Conservation (phyloP, 2,113 vertebrate species). For the Ctenomys sociabilis region DNA sequence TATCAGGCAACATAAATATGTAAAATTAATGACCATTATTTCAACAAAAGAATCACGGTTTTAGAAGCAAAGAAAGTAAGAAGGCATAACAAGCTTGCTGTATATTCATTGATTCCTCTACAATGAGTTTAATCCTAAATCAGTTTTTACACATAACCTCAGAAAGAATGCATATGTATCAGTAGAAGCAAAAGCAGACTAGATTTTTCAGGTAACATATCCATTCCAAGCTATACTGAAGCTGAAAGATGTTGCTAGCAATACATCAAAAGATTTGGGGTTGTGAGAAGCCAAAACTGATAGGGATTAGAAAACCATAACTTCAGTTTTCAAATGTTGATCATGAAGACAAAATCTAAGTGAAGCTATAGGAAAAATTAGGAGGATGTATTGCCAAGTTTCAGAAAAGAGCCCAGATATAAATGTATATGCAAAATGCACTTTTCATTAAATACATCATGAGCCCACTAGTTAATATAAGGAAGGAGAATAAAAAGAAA, state of each 20-base stretch:
- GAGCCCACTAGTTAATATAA: not conserved
- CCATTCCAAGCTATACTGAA: not conserved
- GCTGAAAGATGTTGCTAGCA: not conserved
- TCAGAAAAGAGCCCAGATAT: not conserved
- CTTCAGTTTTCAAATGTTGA: not conserved
- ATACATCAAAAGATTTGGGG: not conserved
- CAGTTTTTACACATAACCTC: not conserved
- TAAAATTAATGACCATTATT: not conserved
- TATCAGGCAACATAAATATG: not conserved
- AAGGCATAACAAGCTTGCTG: not conserved
- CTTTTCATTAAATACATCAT: not conserved
- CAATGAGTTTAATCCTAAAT: not conserved
- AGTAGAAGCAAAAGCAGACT: not conserved
- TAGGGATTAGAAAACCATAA: not conserved
- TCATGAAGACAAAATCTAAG: not conserved
- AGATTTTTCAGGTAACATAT: not conserved
- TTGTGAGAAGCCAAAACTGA: not conserved
- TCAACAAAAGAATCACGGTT: not conserved
- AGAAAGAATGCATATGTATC: not conserved
- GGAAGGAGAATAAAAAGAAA: not conserved
- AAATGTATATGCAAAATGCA: not conserved
- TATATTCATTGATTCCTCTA: not conserved
- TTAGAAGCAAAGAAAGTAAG: not conserved
- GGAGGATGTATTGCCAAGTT: rapidly evolving
- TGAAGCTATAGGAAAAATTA: not conserved